These are phyloP conservation scores for Formica selysi DNA, from an alignment of 1,140 invertebrate species.

Conservation along the genomic window DNA sequence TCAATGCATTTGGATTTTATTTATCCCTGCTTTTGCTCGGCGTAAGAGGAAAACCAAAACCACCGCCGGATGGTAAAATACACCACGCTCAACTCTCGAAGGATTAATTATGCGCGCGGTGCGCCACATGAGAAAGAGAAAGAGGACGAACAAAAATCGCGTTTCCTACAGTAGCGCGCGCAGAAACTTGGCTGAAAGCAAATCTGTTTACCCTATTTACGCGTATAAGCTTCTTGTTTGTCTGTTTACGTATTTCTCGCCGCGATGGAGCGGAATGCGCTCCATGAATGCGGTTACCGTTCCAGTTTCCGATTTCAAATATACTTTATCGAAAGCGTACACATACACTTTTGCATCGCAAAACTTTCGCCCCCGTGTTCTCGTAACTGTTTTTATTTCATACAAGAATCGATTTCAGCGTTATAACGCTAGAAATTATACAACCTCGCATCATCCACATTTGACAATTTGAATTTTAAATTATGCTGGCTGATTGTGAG, in stretches of 20 bases:
- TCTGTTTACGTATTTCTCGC: constrained; percentile 37
- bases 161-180: constrained; percentile 15
- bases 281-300: constrained; percentile 13
- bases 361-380: neutral
- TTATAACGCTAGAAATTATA: neutral
- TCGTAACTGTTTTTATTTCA: constrained; percentile 12
- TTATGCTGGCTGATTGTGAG: neutral
- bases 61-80: constrained; percentile 6
- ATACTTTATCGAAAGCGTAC: constrained; percentile 17
- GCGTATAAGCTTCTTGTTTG: constrained; percentile 50
- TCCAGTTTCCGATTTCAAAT: constrained; percentile 42
- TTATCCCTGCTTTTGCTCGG: neutral
- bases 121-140: neutral
- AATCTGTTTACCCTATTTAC: constrained; percentile 52
- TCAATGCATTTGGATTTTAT: neutral
- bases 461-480: neutral
- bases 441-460: neutral
- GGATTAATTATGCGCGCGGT: constrained; percentile 47
- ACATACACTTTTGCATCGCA: neutral
- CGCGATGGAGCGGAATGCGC: constrained; percentile 19
- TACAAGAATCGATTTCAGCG: neutral
- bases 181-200: constrained; percentile 35
- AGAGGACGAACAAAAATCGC: constrained; percentile 39
- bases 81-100: neutral
- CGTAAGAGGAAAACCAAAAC: neutral